Percentiles rank a stretch among this genome's conserved stretches.
These are phyloP conservation scores for Cryptophagus acutangulus DNA, from an alignment of 2,888 invertebrate species.

Conservation along the genomic window DNA sequence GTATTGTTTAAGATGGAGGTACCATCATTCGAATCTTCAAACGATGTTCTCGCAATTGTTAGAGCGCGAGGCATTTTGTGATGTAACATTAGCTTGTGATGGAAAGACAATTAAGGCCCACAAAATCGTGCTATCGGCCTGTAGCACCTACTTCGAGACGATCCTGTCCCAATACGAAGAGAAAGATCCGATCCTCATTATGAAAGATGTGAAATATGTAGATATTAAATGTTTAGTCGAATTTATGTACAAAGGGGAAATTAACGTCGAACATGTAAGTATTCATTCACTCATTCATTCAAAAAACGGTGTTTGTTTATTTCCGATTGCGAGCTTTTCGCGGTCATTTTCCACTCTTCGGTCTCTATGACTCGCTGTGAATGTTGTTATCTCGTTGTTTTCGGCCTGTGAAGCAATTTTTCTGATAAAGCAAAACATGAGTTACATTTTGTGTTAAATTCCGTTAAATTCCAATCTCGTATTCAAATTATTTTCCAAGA, in stretches of 20 bases:
- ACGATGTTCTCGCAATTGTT: conserved; percentile 83
- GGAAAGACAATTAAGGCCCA: conserved; percentile 73
- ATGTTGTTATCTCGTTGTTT: too few relatives aligned
- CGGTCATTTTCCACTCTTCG: too few relatives aligned
- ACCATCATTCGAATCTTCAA: conserved; percentile 86
- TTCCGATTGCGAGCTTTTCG: too few relatives aligned
- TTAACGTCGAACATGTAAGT: conserved; percentile 90
- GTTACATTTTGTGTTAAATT: too few relatives aligned
- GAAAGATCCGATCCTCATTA: conserved; percentile 75
- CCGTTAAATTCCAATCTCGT: too few relatives aligned
- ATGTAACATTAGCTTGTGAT: conserved; percentile 85
- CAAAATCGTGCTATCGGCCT: conserved; percentile 85
- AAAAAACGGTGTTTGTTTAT: too few relatives aligned
- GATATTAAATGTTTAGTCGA: conserved; percentile 86
- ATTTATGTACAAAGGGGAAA: conserved; percentile 95
- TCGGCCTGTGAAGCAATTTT: too few relatives aligned
- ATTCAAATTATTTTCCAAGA: too few relatives aligned
- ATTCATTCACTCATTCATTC: too few relatives aligned
- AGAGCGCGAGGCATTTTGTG: conserved; percentile 83
- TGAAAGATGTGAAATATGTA: conserved; percentile 86
- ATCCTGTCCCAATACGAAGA: conserved; percentile 77
- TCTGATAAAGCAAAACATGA: too few relatives aligned
- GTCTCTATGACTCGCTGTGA: too few relatives aligned
- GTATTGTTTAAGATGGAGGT: conserved; percentile 89
- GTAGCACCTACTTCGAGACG: conserved; percentile 86